phyloP scores from a whole-genome alignment of 2,797 vertebrate genomes.

The Ambastaia sidthimunki region DNA sequence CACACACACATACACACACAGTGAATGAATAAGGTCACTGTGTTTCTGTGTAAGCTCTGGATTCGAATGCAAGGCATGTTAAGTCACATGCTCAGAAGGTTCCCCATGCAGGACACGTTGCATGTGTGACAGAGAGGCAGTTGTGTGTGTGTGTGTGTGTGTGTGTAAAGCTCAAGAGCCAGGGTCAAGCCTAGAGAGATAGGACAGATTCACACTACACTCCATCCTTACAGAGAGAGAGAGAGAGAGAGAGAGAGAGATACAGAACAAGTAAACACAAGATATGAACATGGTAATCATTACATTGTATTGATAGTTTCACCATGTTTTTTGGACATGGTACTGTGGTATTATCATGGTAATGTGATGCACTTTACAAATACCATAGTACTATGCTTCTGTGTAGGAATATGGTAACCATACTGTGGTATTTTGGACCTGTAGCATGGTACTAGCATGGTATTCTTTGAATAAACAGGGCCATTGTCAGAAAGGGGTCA shows the following conservation, averaged over 20 bases:
- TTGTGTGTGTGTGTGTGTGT: neutral
- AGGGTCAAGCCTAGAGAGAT: neutral
- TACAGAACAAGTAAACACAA: neutral
- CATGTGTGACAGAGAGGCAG: neutral
- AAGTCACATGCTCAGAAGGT: neutral
- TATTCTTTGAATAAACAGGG: neutral
- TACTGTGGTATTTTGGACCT: neutral
- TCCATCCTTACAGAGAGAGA: too few relatives aligned
- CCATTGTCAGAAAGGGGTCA: too few relatives aligned
- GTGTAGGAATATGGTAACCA: neutral
- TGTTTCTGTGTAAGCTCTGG: neutral
- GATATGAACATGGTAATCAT: neutral
- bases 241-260: too few relatives aligned
- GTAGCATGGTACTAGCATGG: neutral
- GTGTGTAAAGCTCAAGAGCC: neutral
- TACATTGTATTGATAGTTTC: neutral
- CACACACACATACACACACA: neutral
- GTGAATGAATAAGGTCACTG: conserved; percentile 6
- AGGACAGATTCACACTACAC: neutral
- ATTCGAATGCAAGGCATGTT: conserved; percentile 16
- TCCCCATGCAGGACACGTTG: neutral
- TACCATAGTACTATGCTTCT: neutral
- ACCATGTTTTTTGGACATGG: neutral
- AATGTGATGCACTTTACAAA: neutral
- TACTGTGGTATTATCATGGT: neutral